Evolutionary conservation across 2,797 vertebrate species (phyloP), one percentile per base, ranked within the genome.

Genomic region (Ptychobarbus kaznakovi): DNA sequence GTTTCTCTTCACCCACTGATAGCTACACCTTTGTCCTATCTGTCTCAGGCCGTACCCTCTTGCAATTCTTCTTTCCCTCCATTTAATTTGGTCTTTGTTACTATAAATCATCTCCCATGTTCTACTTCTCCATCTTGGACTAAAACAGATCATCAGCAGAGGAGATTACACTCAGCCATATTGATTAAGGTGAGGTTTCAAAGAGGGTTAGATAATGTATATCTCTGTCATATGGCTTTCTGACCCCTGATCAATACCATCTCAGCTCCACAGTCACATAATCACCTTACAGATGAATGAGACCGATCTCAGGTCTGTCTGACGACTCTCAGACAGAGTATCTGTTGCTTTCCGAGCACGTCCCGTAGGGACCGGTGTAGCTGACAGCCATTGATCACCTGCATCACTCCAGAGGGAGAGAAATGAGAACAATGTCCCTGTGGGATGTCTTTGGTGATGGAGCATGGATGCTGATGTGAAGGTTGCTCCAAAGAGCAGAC

Each of bases 161-260:
- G 40, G 22, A 46, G 25, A 73, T 73, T 82, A 63, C 68, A 61
- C 32, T 25, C 49, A 53, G 40, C 51, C 16, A 25, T 79, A 49
- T 65, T 8, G 58, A 75, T 80, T 75, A 56, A 40, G 32, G 46
- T 20, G 81, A 81, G 18, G 70, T 16, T 32, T 85, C 68, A 38
- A 38, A 42, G 61, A 77, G 22, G 38, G 32, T 70, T 56, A 75
- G 82, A 87, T 75, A 70, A 86, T 80, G 75, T 80, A 53, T 70
- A 49, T 85, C 68, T 82, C 32, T 2, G 42, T 66, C 22, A 22
- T 6, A 66, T 65, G 42, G 72, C 69, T 82, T 74, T 51, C 40
- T 40, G 69, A 83, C 80, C 86, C 72, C 35, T 25, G 80, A 89
- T 89, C 88, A 76, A 89, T 89, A 87, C 15, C 16, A 70, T 66